phyloP scores from a whole-genome alignment of 2,888 invertebrate species.

The Coleophora deauratella region DNA sequence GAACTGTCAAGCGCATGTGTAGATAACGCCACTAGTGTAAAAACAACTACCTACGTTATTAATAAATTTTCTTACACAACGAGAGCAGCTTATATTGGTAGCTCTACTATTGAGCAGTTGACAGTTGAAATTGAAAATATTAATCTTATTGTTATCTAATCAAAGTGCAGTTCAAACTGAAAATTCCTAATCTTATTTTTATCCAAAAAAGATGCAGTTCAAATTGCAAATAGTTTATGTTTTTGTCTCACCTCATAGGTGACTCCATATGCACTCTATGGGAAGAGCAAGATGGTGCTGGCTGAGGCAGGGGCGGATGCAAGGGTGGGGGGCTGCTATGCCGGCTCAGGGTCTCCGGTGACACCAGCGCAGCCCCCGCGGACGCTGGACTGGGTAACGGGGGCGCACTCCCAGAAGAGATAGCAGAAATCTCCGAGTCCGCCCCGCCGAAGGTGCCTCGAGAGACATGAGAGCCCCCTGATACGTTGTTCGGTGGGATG shows the following conservation, averaged over 20 bases:
- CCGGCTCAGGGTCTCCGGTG: constrained; percentile 81
- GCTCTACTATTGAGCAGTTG: no score
- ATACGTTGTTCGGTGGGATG: constrained; percentile 77
- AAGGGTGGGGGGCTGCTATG: constrained; percentile 76
- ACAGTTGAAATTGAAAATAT: no score
- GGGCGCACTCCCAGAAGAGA: constrained; percentile 54
- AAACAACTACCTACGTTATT: no score
- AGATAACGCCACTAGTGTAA: no score
- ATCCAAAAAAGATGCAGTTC: no score
- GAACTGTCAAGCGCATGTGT: no score
- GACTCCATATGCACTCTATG: constrained; percentile 73
- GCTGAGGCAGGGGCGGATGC: constrained; percentile 70
- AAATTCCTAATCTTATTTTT: no score
- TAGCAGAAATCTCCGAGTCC: constrained; percentile 54
- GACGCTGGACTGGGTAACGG: constrained; percentile 85
- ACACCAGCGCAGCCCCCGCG: constrained; percentile 82
- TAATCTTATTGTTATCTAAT: no score
- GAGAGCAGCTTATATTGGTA: no score
- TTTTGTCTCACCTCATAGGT: constrained; percentile 53
- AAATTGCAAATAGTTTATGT: no score
- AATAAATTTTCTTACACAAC: no score
- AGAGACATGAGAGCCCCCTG: constrained; percentile 75
- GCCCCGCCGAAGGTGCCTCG: constrained; percentile 63
- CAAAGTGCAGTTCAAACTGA: no score
- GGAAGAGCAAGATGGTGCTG: constrained; percentile 68